A percentile compares a stretch with the other conserved stretches of the same genome.
Conservation (phyloP, 2,113 vertebrate species). For the Ahaetulla prasina region DNA sequence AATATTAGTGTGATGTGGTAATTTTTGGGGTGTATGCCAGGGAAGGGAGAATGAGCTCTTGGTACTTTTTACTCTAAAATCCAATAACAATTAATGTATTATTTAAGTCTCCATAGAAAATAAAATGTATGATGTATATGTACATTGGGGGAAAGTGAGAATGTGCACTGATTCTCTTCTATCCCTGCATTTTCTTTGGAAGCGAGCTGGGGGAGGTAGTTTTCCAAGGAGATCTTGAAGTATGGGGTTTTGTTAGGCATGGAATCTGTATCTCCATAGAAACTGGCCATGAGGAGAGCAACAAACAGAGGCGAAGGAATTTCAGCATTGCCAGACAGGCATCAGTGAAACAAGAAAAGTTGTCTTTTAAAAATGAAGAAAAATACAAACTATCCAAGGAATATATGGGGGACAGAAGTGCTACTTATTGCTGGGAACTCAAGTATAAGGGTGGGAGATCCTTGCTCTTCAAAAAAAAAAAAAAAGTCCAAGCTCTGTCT, state of each 20-base stretch:
- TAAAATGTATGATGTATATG: not conserved
- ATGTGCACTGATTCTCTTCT: not conserved
- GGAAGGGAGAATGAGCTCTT: not conserved
- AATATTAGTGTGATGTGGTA: conserved; percentile 44
- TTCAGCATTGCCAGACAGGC: conserved; percentile 54
- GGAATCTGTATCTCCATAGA: conserved; percentile 67
- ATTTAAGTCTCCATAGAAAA: not conserved
- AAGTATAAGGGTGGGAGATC: not conserved
- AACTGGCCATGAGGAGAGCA: conserved; percentile 58
- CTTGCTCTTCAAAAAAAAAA: not conserved
- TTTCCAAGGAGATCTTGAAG: conserved; percentile 60
- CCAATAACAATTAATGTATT: conserved; percentile 8
- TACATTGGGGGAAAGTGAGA: not conserved
- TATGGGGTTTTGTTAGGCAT: conserved; percentile 63
- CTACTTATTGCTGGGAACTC: not conserved
- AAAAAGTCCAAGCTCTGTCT: not conserved
- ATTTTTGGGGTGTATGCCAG: conserved; percentile 35
- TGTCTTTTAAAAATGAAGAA: conserved; percentile 33
- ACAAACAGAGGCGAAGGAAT: conserved; percentile 69
- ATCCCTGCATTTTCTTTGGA: not conserved
- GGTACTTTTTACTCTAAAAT: conserved; percentile 13
- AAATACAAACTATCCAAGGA: conserved; percentile 6
- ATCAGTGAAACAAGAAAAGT: conserved; percentile 53
- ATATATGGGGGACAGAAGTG: not conserved
- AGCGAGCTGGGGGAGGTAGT: conserved; percentile 36